Evolutionary conservation across 2,113 vertebrate species (phyloP), one percentile per base, ranked within the genome.

Genomic region (Aldabrachelys gigantea): DNA sequence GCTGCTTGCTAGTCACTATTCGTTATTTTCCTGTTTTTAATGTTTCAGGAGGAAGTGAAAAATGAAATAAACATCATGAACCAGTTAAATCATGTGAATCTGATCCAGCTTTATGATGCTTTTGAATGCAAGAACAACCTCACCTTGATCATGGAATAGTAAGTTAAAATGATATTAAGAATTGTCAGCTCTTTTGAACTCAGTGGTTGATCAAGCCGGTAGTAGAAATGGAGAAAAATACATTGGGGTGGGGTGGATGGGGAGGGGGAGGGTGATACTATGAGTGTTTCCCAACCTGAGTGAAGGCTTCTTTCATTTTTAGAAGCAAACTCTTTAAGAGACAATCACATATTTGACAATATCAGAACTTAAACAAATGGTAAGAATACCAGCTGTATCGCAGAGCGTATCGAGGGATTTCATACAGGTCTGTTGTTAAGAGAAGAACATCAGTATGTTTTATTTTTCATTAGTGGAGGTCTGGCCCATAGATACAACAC

Each of bases 1-100:
- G 59, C 50, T 94, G 4, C 21, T 72, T 82, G 41, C 89, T 44
- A 47, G 92, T 90, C 80, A 9, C 82, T 82, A 0, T 59, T 89
- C 53, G 1, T 31, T 84, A 0, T 84, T 93, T 89, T 75, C 24
- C 41, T 47, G 75, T 78, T 12, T 47, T 25, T 78, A 25, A 50
- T 49, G 8, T 97, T 90, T 56, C 92, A 99, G 99, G 99, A 99
- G 76, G 99, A 99, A 90, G 99, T 99, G 53, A 99, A 98, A 97
- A 99, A 99, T 82, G 99, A 99, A 97, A 98, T 99, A 75, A 98
- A 98, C 57, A 96, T 99, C 52, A 99, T 99, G 99, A 99, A 99
- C 97, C 99, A 99, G 88, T 96, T 99, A 50, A 99, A 98, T 93
- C 99, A 99, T 0, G 98, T 98, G 91, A 99, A 99, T 95, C 94